Percentiles rank a stretch among this genome's conserved stretches.
phyloP scores from a whole-genome alignment of 2,888 invertebrate genomes.

The Ormyrus rosae region DNA sequence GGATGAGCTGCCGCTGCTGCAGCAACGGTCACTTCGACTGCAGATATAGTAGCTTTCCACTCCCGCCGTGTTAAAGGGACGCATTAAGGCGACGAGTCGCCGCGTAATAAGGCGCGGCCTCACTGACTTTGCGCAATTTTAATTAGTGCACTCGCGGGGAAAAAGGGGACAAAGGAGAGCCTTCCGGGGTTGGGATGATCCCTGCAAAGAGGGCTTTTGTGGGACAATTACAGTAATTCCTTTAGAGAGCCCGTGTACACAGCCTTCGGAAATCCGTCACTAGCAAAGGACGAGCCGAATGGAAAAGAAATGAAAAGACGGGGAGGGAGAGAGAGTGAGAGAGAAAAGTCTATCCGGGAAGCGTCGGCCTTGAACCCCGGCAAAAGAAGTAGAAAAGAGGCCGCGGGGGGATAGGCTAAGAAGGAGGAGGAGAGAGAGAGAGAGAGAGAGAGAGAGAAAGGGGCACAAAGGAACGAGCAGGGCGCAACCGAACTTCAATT shows the following conservation, averaged over 20 bases:
- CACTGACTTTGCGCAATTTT: neutral
- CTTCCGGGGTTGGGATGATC: too few relatives aligned
- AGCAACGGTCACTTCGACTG: conserved; percentile 32
- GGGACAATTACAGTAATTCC: neutral
- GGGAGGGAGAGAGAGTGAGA: neutral
- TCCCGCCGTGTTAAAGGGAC: conserved; percentile 53
- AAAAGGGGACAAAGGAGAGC: neutral
- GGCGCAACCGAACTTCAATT: conserved; percentile 51
- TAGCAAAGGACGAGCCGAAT: conserved; percentile 3
- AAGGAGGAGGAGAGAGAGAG: conserved; percentile 13
- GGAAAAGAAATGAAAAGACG: conserved; percentile 38
- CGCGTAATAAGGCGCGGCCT: conserved; percentile 59
- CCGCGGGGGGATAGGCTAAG: conserved; percentile 19
- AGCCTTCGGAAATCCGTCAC: conserved; percentile 12
- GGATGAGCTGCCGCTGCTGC: conserved; percentile 41
- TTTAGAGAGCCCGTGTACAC: too few relatives aligned
- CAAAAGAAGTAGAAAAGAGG: conserved; percentile 31
- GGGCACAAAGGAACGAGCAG: conserved; percentile 49
- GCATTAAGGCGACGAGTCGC: conserved; percentile 59
- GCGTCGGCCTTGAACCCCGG: conserved; percentile 46
- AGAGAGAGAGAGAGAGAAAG: conserved; percentile 1
- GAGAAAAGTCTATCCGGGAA: conserved; percentile 46
- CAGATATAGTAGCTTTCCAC: conserved; percentile 41
- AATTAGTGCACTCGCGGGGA: neutral
- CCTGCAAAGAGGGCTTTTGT: neutral